Evolutionary conservation across 2,888 invertebrate genomes (phyloP).

Genomic region (Margaritifera margaritifera): DNA sequence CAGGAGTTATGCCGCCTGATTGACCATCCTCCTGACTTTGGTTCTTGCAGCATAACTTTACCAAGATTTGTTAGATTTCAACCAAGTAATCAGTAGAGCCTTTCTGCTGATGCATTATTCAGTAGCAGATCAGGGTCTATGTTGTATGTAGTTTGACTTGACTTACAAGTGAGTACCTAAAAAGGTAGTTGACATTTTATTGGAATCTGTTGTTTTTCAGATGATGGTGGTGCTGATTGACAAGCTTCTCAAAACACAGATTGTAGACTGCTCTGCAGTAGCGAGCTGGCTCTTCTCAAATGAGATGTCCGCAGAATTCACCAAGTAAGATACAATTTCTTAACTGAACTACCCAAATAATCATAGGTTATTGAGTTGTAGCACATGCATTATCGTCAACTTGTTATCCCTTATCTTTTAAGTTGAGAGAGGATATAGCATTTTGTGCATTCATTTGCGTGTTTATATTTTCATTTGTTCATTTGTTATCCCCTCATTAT

Average conservation of each 20-base stretch:
- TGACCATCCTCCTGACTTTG: too few relatives aligned
- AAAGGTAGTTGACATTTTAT: not conserved
- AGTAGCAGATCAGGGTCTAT: not conserved
- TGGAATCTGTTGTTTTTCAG: conserved; percentile 71
- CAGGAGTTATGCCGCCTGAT: too few relatives aligned
- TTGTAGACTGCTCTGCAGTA: conserved; percentile 96
- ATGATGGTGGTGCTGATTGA: conserved; percentile 97
- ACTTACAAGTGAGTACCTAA: not conserved
- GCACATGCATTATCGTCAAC: not conserved
- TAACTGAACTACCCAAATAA: not conserved
- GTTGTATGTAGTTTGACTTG: not conserved
- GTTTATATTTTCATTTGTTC: too few relatives aligned
- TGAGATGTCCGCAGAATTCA: conserved; percentile 92
- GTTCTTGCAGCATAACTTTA: too few relatives aligned
- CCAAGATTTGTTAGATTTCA: too few relatives aligned
- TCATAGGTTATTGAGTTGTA: not conserved
- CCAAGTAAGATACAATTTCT: conserved; percentile 76
- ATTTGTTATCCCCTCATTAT: too few relatives aligned
- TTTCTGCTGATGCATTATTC: not conserved
- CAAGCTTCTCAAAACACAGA: conserved; percentile 97
- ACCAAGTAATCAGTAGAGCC: too few relatives aligned
- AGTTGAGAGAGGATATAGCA: too few relatives aligned
- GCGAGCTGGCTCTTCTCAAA: conserved; percentile 98
- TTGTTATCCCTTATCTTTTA: too few relatives aligned
- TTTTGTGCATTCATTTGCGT: too few relatives aligned